These are phyloP conservation scores for Teinopalpus imperialis DNA, from an alignment of 2,888 invertebrate genomes.

Conservation along the genomic window DNA sequence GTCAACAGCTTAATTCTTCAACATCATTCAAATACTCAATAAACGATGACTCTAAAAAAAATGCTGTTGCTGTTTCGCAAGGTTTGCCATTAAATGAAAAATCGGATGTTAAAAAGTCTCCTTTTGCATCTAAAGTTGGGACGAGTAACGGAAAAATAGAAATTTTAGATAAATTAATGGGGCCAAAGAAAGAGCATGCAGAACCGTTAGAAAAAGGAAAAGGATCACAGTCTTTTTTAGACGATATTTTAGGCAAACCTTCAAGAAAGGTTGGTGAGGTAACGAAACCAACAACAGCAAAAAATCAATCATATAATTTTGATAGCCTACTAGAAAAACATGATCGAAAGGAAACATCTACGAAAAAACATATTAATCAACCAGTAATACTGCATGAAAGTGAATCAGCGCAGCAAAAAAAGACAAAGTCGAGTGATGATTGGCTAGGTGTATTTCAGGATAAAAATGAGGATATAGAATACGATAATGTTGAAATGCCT, in stretches of 20 bases:
- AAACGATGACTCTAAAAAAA: conserved; percentile 40
- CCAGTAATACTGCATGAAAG: conserved; percentile 40
- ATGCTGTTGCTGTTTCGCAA: conserved; percentile 21
- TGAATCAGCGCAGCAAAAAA: conserved; percentile 41
- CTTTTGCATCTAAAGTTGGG: conserved; percentile 51
- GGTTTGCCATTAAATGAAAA: conserved; percentile 25
- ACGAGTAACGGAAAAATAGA: conserved; percentile 54
- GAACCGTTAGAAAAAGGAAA: conserved; percentile 60
- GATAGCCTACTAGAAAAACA: conserved; percentile 57
- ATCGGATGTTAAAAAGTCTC: conserved; percentile 47
- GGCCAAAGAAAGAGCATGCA: conserved; percentile 44
- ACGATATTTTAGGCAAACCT: conserved; percentile 80
- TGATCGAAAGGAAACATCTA: conserved; percentile 44
- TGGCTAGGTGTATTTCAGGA: conserved; percentile 75
- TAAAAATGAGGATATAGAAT: conserved; percentile 48
- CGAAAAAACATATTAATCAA: conserved; percentile 42
- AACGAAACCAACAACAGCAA: conserved; percentile 45
- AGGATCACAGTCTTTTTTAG: conserved; percentile 71
- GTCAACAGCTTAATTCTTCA: conserved; percentile 1
- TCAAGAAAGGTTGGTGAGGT: conserved; percentile 48
- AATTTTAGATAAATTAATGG: conserved; percentile 50
- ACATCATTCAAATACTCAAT: conserved; percentile 38
- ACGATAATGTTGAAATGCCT: conserved; percentile 57
- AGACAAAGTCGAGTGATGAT: conserved; percentile 59
- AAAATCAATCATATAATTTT: conserved; percentile 62